Percentiles rank a stretch among this genome's conserved stretches.
Evolutionary conservation across 2,113 vertebrate genomes (phyloP).

Genomic region (Irena cyanogastra): DNA sequence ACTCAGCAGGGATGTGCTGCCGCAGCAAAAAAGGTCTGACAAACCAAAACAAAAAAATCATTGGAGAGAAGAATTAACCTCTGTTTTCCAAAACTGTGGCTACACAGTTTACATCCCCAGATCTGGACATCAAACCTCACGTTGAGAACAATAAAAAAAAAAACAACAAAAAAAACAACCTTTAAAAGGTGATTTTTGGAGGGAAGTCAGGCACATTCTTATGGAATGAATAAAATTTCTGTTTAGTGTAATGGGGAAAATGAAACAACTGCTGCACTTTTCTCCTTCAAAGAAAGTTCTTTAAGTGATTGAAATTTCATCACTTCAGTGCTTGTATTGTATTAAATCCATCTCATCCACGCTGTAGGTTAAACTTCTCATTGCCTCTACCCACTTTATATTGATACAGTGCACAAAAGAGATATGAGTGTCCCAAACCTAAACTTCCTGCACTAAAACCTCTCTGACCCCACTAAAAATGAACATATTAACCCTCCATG

Average conservation of each 20-base stretch:
- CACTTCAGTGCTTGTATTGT: not conserved
- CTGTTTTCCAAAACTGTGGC: not conserved
- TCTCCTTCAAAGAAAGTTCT: not conserved
- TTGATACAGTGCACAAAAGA: not conserved
- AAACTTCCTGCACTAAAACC: not conserved
- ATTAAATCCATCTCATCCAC: not conserved
- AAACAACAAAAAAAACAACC: no score
- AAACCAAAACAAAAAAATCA: not conserved
- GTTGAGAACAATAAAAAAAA: not conserved
- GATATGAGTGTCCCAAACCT: rapidly evolving
- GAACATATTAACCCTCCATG: not conserved
- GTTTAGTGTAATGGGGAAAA: not conserved
- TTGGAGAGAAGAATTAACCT: not conserved
- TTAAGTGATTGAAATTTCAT: not conserved
- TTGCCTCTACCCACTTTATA: rapidly evolving
- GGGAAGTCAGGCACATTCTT: not conserved
- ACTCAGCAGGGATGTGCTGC: not conserved
- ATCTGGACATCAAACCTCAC: not conserved
- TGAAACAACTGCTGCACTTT: not conserved
- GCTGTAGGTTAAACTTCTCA: not conserved
- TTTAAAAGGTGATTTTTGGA: not conserved
- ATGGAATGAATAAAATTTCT: not conserved
- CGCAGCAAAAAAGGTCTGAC: not conserved
- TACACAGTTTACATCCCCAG: not conserved
- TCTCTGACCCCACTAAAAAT: not conserved